Conservation (phyloP, 1,140 invertebrate genomes). For the Bombus superbus region DNA sequence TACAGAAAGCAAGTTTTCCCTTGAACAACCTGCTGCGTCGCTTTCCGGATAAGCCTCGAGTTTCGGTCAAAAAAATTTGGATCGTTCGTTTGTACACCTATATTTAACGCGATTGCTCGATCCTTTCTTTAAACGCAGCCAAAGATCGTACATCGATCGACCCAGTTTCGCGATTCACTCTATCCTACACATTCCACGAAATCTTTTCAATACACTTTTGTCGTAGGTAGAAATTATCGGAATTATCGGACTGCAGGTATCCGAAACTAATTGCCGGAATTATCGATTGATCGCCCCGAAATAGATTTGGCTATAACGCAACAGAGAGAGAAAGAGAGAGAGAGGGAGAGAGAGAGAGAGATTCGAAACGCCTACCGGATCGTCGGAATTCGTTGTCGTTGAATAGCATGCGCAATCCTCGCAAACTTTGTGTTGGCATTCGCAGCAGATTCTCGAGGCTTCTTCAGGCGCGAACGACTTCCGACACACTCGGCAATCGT, state of each 20-base stretch:
- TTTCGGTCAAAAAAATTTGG: too few relatives aligned
- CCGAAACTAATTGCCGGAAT: constrained; percentile 6
- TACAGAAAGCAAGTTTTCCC: too few relatives aligned
- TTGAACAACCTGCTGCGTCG: too few relatives aligned
- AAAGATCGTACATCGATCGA: neutral
- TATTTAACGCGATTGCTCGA: too few relatives aligned
- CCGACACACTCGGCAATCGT: constrained; percentile 92
- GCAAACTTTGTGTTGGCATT: constrained; percentile 94
- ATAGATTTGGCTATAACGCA: neutral
- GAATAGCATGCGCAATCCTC: constrained; percentile 96
- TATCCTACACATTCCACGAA: neutral
- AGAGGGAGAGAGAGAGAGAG: too few relatives aligned
- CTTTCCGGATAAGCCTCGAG: too few relatives aligned
- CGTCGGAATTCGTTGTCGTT: constrained; percentile 90
- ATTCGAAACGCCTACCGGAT: constrained; percentile 85
- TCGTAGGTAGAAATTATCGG: neutral
- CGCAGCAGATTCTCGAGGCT: constrained; percentile 91
- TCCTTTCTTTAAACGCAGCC: too few relatives aligned
- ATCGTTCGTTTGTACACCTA: too few relatives aligned
- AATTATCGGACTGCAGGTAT: neutral
- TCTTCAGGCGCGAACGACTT: constrained; percentile 94
- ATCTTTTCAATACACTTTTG: neutral
- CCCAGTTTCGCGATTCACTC: neutral
- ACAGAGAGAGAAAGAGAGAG: neutral
- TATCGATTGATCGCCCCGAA: neutral